phyloP scores from a whole-genome alignment of 2,888 invertebrate genomes.

The Diachrysia chrysitis region DNA sequence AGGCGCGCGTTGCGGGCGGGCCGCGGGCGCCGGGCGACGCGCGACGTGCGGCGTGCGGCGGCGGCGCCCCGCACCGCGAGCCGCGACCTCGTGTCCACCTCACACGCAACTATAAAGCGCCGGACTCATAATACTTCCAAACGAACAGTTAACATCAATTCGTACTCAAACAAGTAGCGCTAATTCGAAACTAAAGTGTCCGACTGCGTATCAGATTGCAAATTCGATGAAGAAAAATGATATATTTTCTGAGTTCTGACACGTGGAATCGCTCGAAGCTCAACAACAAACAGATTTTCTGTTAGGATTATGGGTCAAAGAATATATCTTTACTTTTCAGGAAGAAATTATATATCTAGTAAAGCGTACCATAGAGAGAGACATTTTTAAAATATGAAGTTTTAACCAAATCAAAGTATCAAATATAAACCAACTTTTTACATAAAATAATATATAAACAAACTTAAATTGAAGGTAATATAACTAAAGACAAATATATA shows the following conservation, averaged over 20 bases:
- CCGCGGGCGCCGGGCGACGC: slow-evolving; percentile 34
- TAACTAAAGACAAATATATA: too few species aligned
- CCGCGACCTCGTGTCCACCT: slow-evolving; percentile 71
- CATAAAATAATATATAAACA: too few species aligned
- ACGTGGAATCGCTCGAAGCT: not conserved
- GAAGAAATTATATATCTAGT: too few species aligned
- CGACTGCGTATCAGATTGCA: not conserved
- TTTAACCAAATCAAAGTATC: too few species aligned
- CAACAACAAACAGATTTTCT: not conserved
- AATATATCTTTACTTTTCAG: too few species aligned
- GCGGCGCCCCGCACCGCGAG: slow-evolving; percentile 35
- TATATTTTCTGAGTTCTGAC: not conserved
- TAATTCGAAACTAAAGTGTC: not conserved
- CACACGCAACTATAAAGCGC: slow-evolving; percentile 60
- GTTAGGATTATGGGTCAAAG: too few species aligned
- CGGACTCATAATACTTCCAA: not conserved
- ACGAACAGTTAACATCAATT: not conserved
- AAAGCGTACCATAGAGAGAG: too few species aligned
- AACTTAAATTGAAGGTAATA: too few species aligned
- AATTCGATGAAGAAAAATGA: not conserved
- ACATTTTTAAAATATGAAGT: too few species aligned
- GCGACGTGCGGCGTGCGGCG: slow-evolving; percentile 31
- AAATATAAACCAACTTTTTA: too few species aligned
- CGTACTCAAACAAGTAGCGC: too few species aligned
- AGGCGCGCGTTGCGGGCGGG: slow-evolving; percentile 40